A percentile compares a stretch with the other conserved stretches of the same genome.
These are phyloP conservation scores for Nomia melanderi DNA, from an alignment of 1,140 invertebrate genomes.

Conservation along the genomic window DNA sequence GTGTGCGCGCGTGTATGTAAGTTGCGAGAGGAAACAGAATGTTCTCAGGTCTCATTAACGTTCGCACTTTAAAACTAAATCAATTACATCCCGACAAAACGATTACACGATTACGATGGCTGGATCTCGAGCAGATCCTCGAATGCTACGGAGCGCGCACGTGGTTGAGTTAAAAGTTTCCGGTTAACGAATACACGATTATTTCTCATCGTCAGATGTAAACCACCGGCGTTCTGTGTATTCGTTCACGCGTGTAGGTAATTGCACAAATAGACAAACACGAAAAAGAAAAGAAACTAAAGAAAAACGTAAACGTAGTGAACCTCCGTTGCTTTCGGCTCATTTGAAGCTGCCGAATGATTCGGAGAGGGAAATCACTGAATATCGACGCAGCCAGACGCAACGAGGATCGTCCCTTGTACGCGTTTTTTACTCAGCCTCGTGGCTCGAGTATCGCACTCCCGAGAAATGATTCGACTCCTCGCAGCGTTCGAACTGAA, in stretches of 20 bases:
- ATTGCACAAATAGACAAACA: conserved; percentile 49
- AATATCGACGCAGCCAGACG: too few relatives aligned
- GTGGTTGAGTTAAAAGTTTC: conserved; percentile 54
- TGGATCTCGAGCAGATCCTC: conserved; percentile 74
- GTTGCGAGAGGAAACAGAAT: neutral
- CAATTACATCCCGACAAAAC: conserved; percentile 70
- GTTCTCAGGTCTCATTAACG: conserved; percentile 32
- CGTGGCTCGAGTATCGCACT: too few relatives aligned
- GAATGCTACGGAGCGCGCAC: conserved; percentile 73
- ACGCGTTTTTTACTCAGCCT: too few relatives aligned
- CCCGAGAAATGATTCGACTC: too few relatives aligned
- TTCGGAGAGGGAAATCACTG: too few relatives aligned
- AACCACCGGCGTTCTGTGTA: conserved; percentile 55
- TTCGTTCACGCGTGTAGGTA: too few relatives aligned
- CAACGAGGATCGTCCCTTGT: too few relatives aligned
- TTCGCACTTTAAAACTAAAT: conserved; percentile 50
- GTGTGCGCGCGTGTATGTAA: too few relatives aligned
- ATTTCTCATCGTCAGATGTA: conserved; percentile 61
- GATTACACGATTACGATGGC: conserved; percentile 79
- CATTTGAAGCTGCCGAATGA: too few relatives aligned
- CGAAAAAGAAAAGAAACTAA: conserved; percentile 27
- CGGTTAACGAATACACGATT: conserved; percentile 66
- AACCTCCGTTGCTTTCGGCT: neutral
- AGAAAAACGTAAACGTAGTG: conserved; percentile 48
- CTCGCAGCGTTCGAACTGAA: too few relatives aligned